These are phyloP conservation scores for Himalopsyche kuldschensis DNA, from an alignment of 2,888 invertebrate genomes.

Conservation along the genomic window DNA sequence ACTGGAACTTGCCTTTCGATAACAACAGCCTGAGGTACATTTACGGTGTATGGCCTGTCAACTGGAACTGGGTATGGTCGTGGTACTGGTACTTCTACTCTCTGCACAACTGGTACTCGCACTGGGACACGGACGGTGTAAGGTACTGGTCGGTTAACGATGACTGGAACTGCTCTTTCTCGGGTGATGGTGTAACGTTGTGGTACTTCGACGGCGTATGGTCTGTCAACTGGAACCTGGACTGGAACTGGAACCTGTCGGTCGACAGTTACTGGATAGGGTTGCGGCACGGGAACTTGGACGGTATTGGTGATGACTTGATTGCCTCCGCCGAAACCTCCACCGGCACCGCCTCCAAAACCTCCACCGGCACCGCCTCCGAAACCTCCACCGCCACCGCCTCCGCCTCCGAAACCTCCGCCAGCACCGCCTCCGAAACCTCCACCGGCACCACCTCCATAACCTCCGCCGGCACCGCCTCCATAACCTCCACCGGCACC, in stretches of 20 bases:
- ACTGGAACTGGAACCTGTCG: conserved; percentile 55
- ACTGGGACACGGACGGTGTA: conserved; percentile 34
- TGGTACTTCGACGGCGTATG: conserved; percentile 58
- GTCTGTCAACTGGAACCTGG: conserved; percentile 55
- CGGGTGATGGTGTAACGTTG: conserved; percentile 32
- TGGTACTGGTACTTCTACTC: conserved; percentile 33
- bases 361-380: not conserved
- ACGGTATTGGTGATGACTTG: conserved; percentile 52
- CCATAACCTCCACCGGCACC: not conserved
- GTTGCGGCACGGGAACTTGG: conserved; percentile 56
- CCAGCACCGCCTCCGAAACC: not conserved
- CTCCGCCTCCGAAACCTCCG: not conserved
- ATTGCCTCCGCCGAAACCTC: not conserved
- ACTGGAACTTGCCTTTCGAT: conserved; percentile 56
- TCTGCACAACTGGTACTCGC: conserved; percentile 30
- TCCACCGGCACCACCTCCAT: not conserved
- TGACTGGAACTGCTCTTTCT: conserved; percentile 26
- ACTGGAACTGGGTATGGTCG: conserved; percentile 58
- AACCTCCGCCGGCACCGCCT: not conserved
- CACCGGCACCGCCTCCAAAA: not conserved
- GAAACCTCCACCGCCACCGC: not conserved
- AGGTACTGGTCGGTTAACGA: conserved; percentile 32
- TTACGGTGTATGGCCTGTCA: conserved; percentile 54
- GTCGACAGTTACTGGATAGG: conserved; percentile 58
- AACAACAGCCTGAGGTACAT: conserved; percentile 45